A percentile compares a stretch with the other conserved stretches of the same genome.
These are phyloP conservation scores for Battus philenor DNA, from an alignment of 1,140 invertebrate species.

Conservation along the genomic window DNA sequence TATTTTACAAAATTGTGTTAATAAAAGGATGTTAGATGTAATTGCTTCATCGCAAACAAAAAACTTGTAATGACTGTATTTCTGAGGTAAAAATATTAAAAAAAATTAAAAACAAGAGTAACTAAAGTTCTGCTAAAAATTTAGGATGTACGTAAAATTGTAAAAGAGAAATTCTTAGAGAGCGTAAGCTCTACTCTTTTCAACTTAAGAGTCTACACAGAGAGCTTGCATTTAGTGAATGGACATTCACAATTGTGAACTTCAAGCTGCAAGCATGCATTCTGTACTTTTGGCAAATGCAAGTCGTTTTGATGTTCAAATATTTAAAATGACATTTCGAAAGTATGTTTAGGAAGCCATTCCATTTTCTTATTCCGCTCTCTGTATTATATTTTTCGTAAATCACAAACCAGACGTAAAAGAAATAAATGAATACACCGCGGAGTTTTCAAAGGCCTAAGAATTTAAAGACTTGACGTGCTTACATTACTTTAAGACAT, in stretches of 20 bases:
- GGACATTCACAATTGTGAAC: slow-evolving; percentile 16
- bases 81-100: too few relatives aligned
- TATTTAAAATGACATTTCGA: slow-evolving; percentile 16
- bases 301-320: slow-evolving; percentile 13
- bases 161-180: slow-evolving; percentile 9
- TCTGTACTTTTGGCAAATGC: slow-evolving; percentile 15
- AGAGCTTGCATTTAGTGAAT: slow-evolving; percentile 15
- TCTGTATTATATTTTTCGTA: slow-evolving; percentile 1
- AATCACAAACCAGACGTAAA: slow-evolving; percentile 1
- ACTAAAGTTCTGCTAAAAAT: background rate
- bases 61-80: too few relatives aligned
- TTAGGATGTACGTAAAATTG: background rate
- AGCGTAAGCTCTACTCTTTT: slow-evolving; percentile 13
- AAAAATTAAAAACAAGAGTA: background rate
- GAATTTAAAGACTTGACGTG: too few relatives aligned
- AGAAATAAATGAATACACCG: too few relatives aligned
- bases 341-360: slow-evolving; percentile 2
- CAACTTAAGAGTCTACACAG: slow-evolving; percentile 10
- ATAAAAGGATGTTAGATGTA: too few relatives aligned
- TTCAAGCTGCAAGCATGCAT: slow-evolving; percentile 14
- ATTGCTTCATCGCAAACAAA: too few relatives aligned
- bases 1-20: too few relatives aligned
- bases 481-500: too few relatives aligned
- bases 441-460: too few relatives aligned
- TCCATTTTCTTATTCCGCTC: slow-evolving; percentile 1